Base-by-base conservation (phyloP, 2,888 invertebrate genomes). In the Agrotis segetum region DNA sequence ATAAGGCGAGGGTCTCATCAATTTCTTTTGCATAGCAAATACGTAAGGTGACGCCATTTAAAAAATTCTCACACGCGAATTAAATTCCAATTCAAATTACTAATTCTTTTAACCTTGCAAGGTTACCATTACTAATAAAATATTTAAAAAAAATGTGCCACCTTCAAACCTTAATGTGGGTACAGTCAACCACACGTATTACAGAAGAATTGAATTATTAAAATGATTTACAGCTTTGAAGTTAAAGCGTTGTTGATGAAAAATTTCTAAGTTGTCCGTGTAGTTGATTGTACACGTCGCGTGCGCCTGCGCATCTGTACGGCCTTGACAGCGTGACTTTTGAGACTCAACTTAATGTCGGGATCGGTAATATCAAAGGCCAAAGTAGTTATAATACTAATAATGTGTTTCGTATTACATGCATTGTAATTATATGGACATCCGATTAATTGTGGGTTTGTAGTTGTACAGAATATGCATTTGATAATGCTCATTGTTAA, bases 241-340 rank as follows among this genome's bases (percentile, higher is more conserved):
- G 19, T 50, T 3, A 60, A 49, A 49, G n/a, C n/a, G 47, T 11
- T 29, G 1, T 13, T 16, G 13, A 19, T 17, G 0, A 14, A 3
- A 34, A 34, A 19, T 24, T 34, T 7, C 17, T 19, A 1, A 76
- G 2, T 34, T 52, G 11, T 58, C 14, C 52, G 13, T 46, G 62
- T n/a, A 13, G 71, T 34, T 77, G 78, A 60, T 13, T 44, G 60
- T 73, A 71, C 50, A n/a, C 78, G 77, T 80, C 80, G 79, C 79
- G 81, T 80, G 81, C 62, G 50, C 29, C 49, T 62, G 62, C 77
- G 70, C 81, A 77, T 74, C 76, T 21, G 67, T 63, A 34, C 85
- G 92, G 89, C 95, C 95, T 95, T 95, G 95, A 93, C 95, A 88
- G 88, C 89, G 77, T 94, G 95, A 93, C 95, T 93, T 94, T 85